Conservation (phyloP, 2,888 invertebrate species). For the Agrochola lychnidis region DNA sequence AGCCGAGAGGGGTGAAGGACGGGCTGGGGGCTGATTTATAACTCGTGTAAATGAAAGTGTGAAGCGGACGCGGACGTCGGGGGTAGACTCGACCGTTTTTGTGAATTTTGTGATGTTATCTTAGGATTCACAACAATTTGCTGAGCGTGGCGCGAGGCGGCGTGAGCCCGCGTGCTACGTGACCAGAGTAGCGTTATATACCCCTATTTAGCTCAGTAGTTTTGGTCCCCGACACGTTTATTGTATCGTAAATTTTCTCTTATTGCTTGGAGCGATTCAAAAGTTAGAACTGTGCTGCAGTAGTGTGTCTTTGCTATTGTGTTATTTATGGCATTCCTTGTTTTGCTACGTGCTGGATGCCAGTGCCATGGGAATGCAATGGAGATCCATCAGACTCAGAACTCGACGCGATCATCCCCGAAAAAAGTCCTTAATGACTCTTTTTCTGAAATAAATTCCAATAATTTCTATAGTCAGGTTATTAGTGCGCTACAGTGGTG, state of each 20-base stretch:
- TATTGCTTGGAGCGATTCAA: conserved; percentile 54
- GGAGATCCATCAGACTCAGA: neutral
- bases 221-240: conserved; percentile 51
- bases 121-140: conserved; percentile 61
- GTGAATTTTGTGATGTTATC: conserved; percentile 61
- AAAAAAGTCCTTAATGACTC: neutral
- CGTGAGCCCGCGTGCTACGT: conserved; percentile 49
- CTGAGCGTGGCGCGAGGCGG: conserved; percentile 35
- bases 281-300: conserved; percentile 53
- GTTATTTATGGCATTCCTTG: conserved; percentile 39
- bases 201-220: conserved; percentile 57
- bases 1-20: conserved; percentile 12
- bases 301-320: conserved; percentile 27
- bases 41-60: conserved; percentile 60
- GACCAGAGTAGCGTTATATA: conserved; percentile 47
- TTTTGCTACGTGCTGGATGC: conserved; percentile 14
- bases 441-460: neutral
- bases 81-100: conserved; percentile 38
- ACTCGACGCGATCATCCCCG: neutral
- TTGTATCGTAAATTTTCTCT: conserved; percentile 57
- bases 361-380: neutral
- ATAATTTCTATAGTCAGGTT: neutral
- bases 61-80: conserved; percentile 29
- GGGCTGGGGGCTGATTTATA: conserved; percentile 56
- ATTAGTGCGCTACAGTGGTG: neutral